Evolutionary conservation across 2,888 invertebrate genomes (phyloP).

Genomic region (Eledone cirrhosa): DNA sequence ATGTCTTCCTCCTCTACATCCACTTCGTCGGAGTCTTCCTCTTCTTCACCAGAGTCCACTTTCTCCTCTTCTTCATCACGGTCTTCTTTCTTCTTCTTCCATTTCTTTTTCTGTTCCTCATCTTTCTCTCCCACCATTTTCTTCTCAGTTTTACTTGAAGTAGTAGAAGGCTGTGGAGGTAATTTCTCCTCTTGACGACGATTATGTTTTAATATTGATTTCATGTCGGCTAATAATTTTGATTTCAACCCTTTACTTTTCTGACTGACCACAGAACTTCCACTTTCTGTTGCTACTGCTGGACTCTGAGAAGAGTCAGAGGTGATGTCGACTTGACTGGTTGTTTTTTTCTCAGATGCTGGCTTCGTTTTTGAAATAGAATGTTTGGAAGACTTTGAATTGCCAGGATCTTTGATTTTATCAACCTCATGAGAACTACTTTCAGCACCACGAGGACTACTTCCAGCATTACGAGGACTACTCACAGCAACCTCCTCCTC

Average conservation of each 20-base stretch:
- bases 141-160: background rate
- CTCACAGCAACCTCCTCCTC: background rate
- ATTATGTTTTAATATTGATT: too few species aligned
- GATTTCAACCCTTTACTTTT: too few species aligned
- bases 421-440: background rate
- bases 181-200: background rate
- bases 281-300: too few species aligned
- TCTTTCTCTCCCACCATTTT: background rate
- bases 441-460: background rate
- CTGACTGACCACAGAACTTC: too few species aligned
- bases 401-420: background rate
- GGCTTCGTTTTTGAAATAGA: background rate
- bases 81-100: background rate
- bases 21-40: slow-evolving; percentile 32
- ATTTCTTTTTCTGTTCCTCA: background rate
- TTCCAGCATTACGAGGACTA: background rate
- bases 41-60: slow-evolving; percentile 19
- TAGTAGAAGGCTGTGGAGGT: background rate
- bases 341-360: too few species aligned
- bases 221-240: too few species aligned
- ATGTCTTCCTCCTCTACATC: slow-evolving; percentile 37
- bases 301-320: too few species aligned
- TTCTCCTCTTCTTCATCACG: too few species aligned
- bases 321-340: too few species aligned
- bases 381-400: too few species aligned